These are phyloP conservation scores for Montifringilla adamsi DNA, from an alignment of 2,113 vertebrate species.

Conservation along the genomic window DNA sequence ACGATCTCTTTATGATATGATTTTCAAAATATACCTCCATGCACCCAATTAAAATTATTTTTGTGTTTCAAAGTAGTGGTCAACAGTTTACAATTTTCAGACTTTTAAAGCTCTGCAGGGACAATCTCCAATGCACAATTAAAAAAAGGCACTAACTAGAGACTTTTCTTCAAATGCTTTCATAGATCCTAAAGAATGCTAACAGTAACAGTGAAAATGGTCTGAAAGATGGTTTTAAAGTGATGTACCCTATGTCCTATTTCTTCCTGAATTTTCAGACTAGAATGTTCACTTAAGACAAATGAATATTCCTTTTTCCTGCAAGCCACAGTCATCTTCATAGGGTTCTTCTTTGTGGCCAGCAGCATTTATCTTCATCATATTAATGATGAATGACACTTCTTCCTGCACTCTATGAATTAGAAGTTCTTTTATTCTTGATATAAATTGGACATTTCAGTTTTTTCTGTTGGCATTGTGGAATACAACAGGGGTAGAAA, in stretches of 20 bases:
- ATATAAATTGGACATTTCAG: background rate
- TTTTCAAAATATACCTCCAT: background rate
- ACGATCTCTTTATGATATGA: background rate
- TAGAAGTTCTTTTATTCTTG: background rate
- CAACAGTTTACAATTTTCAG: background rate
- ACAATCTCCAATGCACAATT: background rate
- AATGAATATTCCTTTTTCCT: constrained; percentile 5
- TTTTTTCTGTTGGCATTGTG: background rate
- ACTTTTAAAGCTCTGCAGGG: background rate
- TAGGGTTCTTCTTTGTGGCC: background rate
- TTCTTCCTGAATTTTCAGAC: background rate
- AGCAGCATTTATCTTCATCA: constrained; percentile 15
- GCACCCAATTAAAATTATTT: background rate
- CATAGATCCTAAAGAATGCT: background rate
- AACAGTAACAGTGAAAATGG: background rate
- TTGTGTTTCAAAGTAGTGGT: background rate
- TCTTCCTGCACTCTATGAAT: background rate
- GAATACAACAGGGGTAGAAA: background rate
- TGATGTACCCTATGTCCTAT: background rate
- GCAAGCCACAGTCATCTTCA: background rate
- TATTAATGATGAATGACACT: constrained; percentile 11
- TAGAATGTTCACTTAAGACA: background rate
- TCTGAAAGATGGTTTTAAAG: background rate
- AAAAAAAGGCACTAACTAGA: background rate
- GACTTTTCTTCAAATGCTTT: background rate